Base-by-base conservation (phyloP, 1,140 invertebrate genomes). In the Caenorhabditis tropicalis region DNA sequence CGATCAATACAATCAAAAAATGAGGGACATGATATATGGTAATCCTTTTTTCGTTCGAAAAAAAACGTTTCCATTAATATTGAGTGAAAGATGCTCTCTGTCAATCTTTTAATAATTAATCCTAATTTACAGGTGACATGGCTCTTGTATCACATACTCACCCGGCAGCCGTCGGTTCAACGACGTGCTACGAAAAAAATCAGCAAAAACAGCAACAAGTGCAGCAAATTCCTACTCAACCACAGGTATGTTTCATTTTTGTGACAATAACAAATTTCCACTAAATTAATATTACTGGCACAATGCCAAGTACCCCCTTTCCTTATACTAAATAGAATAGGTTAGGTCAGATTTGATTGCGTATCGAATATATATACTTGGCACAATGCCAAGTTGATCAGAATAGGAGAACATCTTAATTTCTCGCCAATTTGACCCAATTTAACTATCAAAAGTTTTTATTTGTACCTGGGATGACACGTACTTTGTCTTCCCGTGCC, bases 61-160 rank as follows among this genome's bases (percentile, higher is more conserved):
- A 81, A 81, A 81, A 29, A 33, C 9, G 16, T 58, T 36, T 80
- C 21, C 5, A 29, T 29, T 27, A 80, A 48, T 80, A 10, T 29
- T 36, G 36, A 16, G n/a, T n/a, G n/a, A n/a, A n/a, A n/a, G n/a
- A n/a, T n/a, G n/a, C n/a, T n/a, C n/a, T n/a, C n/a, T n/a, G n/a
- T n/a, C n/a, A n/a, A n/a, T 48, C 56, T 33, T 27, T 51, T 56
- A 19, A 53, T 24, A 56, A 6, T 56, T 21, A 24, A 16, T 36
- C 48, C 19, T 12, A 48, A 24, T 82, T 84, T 84, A 33, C 79
- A 84, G 83, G 83, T 46, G 83, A 84, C 36, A 84, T 84, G 83
- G 83, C 83, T 21, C 27, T 84, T 1, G 83, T 84, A 15, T 84
- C 83, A 21, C 83, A 84, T 58, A 51, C 83, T 19, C 49, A 65